Base-by-base conservation (phyloP, 2,113 vertebrate species). In the Bagarius yarrelli region DNA sequence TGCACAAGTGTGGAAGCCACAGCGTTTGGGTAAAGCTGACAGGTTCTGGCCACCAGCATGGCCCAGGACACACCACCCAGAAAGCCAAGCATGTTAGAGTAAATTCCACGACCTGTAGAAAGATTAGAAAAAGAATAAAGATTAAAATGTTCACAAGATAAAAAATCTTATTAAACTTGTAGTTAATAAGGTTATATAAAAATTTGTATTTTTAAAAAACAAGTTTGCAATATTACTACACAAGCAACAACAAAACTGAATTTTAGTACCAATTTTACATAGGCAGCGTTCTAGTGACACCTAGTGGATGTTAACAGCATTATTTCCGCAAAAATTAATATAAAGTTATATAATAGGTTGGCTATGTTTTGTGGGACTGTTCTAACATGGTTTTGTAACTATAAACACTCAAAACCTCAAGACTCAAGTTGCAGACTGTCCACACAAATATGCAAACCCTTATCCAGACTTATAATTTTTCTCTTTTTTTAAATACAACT, bases 11-110 rank as follows among this genome's bases (percentile, higher is more conserved):
- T 97, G 59, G 98, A 95, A 6, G 97, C 96, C 56, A 96, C 94
- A 84, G 97, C 97, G 79, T 97, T 98, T 0, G 98, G 97, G 79
- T 98, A 98, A 15, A 99, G 92, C 53, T 98, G 96, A 88, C 97
- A 99, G 56, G 95, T 98, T 89, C 96, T 93, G 83, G 98, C 98
- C 87, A 99, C 98, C 25, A 99, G 88, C 95, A 99, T 98, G 27
- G 97, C 96, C 98, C 98, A 99, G 14, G 96, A 99, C 83, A 99
- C 96, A 53, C 97, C 98, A 85, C 98, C 97, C 81, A 99, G 94
- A 86, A 99, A 99, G 63, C 98, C 98, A 89, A 99, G 82, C 89
- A 98, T 95, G 87, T 99, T 99, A 83, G 98, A 99, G 89, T 99
- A 99, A 90, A 99, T 96, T 55, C 96, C 98, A 81, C 96, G 96